These are phyloP conservation scores for Gryon sp. DNA, from an alignment of 1,140 invertebrate genomes.

Conservation along the genomic window DNA sequence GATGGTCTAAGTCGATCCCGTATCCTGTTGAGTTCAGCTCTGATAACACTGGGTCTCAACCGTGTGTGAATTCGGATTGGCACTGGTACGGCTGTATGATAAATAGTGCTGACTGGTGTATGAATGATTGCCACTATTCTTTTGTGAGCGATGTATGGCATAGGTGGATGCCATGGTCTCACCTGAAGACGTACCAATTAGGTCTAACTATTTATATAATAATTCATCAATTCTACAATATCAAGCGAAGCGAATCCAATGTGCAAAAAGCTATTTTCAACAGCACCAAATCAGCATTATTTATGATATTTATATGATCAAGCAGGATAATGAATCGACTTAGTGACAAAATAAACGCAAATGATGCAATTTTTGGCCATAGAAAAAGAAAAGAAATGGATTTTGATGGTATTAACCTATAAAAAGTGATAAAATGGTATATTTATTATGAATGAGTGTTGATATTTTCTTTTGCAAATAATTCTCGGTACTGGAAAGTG, in stretches of 20 bases:
- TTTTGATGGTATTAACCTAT: too few species aligned
- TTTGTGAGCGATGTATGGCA: constrained; percentile 84
- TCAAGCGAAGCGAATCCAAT: constrained; percentile 45
- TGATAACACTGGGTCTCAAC: constrained; percentile 85
- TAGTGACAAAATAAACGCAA: not conserved
- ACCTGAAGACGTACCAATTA: constrained; percentile 70
- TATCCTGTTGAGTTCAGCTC: constrained; percentile 87
- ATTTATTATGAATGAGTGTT: too few species aligned
- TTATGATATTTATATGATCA: constrained; percentile 31
- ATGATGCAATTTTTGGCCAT: not conserved
- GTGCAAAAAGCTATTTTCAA: constrained; percentile 42
- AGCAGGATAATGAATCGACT: constrained; percentile 52
- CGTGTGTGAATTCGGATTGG: constrained; percentile 81
- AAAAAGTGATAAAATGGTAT: too few species aligned
- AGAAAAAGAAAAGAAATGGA: not conserved
- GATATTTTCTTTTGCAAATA: constrained; percentile 1
- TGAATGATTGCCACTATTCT: constrained; percentile 80
- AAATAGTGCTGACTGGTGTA: constrained; percentile 72
- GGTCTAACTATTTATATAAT: constrained; percentile 57
- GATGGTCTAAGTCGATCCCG: constrained; percentile 82
- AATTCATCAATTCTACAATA: constrained; percentile 13
- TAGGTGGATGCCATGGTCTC: constrained; percentile 73
- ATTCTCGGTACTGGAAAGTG: constrained; percentile 10
- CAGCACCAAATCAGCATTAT: constrained; percentile 57
- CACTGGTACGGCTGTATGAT: constrained; percentile 70